phyloP scores from a whole-genome alignment of 2,797 vertebrate genomes.

The Yasuhikotakia modesta region DNA sequence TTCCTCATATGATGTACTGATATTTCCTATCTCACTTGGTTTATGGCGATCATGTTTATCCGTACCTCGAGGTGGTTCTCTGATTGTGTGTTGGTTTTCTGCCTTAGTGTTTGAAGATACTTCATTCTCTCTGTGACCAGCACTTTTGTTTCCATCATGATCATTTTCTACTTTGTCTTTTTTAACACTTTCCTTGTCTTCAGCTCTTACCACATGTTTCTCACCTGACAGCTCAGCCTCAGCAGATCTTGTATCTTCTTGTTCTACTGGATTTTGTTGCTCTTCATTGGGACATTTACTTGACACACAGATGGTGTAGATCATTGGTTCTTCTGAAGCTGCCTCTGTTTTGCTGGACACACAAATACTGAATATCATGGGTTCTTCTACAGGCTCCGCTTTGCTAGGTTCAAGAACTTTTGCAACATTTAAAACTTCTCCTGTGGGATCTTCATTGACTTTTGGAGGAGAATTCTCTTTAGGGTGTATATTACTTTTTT shows the following conservation, averaged over 20 bases:
- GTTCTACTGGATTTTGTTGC: slow-evolving; percentile 26
- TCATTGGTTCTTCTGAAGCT: slow-evolving; percentile 38
- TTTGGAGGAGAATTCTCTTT: not conserved
- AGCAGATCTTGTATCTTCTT: slow-evolving; percentile 32
- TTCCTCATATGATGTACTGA: slow-evolving; percentile 51
- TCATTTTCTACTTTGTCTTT: slow-evolving; percentile 25
- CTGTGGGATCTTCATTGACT: not conserved
- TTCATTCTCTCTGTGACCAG: slow-evolving; percentile 16
- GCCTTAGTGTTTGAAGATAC: not conserved
- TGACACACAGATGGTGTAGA: slow-evolving; percentile 55
- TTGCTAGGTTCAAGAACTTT: slow-evolving; percentile 40
- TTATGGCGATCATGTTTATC: slow-evolving; percentile 30
- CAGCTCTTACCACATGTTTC: not conserved
- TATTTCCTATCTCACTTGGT: slow-evolving; percentile 37
- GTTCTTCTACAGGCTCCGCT: slow-evolving; percentile 31
- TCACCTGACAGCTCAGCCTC: not conserved
- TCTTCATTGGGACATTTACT: slow-evolving; percentile 41
- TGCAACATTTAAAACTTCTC: not conserved
- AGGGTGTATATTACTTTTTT: slow-evolving; percentile 13
- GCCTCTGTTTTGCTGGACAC: slow-evolving; percentile 51
- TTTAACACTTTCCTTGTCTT: slow-evolving; percentile 36
- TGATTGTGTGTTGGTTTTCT: slow-evolving; percentile 33
- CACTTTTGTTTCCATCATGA: slow-evolving; percentile 10
- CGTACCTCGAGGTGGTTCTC: slow-evolving; percentile 5
- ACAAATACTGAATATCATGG: slow-evolving; percentile 42